phyloP scores from a whole-genome alignment of 2,113 vertebrate genomes.

The Cololabis saira region DNA sequence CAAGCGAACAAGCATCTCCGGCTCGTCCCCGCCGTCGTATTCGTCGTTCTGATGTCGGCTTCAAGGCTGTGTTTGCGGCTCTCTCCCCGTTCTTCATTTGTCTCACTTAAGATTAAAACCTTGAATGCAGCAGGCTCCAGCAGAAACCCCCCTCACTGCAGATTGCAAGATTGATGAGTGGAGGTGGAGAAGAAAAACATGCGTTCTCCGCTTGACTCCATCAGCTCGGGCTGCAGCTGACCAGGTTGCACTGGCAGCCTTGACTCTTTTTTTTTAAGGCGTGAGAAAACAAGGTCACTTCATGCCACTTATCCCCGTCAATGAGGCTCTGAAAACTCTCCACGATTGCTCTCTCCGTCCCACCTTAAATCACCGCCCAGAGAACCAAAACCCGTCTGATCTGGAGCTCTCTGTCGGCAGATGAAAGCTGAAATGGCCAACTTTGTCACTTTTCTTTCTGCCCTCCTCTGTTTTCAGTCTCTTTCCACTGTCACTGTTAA shows the following conservation, averaged over 20 bases:
- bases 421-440: constrained; percentile 27
- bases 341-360: constrained; percentile 46
- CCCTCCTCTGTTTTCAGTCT: constrained; percentile 11
- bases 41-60: constrained; percentile 8
- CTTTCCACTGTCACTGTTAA: constrained; percentile 50
- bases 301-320: constrained; percentile 49
- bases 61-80: neutral
- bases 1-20: neutral
- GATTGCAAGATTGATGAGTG: constrained; percentile 65
- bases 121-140: constrained; percentile 48
- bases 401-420: neutral
- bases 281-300: constrained; percentile 44
- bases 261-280: constrained; percentile 21
- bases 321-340: constrained; percentile 35
- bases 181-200: constrained; percentile 48
- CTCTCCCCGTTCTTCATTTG: constrained; percentile 52
- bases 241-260: neutral
- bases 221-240: too few species aligned
- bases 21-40: neutral
- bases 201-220: constrained; percentile 3
- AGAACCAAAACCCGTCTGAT: constrained; percentile 32
- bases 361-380: constrained; percentile 28
- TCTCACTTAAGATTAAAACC: constrained; percentile 68
- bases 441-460: neutral
- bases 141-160: constrained; percentile 31